Evolutionary conservation across 2,797 vertebrate genomes (phyloP).

Genomic region (Apodemus agrarius): DNA sequence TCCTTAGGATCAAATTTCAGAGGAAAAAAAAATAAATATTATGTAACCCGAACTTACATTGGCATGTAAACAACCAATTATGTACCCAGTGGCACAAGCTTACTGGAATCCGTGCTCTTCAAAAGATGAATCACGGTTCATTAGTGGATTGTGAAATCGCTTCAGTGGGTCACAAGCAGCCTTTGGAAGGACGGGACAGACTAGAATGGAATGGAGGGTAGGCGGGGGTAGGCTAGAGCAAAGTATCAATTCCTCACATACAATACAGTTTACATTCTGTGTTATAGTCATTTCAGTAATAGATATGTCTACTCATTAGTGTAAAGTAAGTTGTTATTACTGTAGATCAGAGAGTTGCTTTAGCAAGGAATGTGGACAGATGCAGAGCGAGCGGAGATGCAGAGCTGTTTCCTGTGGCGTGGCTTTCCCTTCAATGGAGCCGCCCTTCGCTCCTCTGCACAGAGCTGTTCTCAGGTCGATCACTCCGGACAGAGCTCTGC

Average conservation of each 20-base stretch:
- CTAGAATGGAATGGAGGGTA: neutral
- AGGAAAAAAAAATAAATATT: neutral
- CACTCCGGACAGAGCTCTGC: conserved; percentile 36
- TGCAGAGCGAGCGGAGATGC: neutral
- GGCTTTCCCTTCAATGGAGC: neutral
- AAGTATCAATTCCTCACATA: neutral
- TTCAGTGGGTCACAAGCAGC: neutral
- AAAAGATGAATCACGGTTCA: conserved; percentile 49
- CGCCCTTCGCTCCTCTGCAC: neutral
- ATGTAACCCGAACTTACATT: conserved; percentile 48
- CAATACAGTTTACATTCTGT: neutral
- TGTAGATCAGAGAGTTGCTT: conserved; percentile 32
- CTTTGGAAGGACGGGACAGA: neutral
- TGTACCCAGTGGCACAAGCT: conserved; percentile 52
- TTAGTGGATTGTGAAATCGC: conserved; percentile 50
- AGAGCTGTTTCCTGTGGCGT: neutral
- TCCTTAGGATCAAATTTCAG: conserved; percentile 25
- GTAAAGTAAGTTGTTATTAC: neutral
- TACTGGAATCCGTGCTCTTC: conserved; percentile 41
- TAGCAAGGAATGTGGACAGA: conserved; percentile 41
- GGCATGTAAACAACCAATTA: conserved; percentile 50
- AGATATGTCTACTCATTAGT: neutral
- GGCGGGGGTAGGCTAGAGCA: neutral
- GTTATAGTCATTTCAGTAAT: conserved; percentile 10
- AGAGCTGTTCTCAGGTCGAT: neutral